phyloP scores from a whole-genome alignment of 2,113 vertebrate species.

The Ptilonorhynchus violaceus region DNA sequence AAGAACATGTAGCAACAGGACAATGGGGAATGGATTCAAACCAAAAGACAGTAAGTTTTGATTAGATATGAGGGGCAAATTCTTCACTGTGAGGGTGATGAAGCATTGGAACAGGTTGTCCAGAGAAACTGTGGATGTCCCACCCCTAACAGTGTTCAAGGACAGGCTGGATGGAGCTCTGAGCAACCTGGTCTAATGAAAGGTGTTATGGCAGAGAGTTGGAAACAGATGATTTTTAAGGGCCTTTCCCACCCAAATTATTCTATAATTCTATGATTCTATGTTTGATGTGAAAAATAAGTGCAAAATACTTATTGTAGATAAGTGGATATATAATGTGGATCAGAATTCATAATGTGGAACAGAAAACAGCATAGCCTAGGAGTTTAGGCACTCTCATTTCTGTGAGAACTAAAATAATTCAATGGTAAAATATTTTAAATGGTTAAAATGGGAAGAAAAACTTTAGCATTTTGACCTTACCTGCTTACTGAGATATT shows the following conservation, averaged over 20 bases:
- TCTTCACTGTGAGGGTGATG: background rate
- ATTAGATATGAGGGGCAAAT: background rate
- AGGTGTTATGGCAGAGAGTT: background rate
- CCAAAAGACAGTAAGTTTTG: background rate
- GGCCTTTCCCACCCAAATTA: background rate
- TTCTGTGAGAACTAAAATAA: background rate
- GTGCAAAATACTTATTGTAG: background rate
- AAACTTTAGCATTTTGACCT: background rate
- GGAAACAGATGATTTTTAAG: background rate
- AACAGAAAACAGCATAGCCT: background rate
- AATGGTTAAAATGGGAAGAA: background rate
- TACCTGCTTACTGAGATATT: background rate
- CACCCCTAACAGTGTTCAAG: background rate
- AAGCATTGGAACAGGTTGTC: background rate
- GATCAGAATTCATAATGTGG: background rate
- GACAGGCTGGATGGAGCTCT: background rate
- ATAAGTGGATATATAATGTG: too few species aligned
- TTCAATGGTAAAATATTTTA: background rate
- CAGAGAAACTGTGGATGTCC: background rate
- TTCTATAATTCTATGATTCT: background rate
- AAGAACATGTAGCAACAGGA: background rate
- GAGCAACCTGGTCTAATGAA: background rate
- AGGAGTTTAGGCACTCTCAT: background rate
- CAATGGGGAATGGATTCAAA: background rate
- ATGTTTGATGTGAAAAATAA: background rate